Evolutionary conservation across 2,797 vertebrate species (phyloP).

Genomic region (Onychomys arenicola): DNA sequence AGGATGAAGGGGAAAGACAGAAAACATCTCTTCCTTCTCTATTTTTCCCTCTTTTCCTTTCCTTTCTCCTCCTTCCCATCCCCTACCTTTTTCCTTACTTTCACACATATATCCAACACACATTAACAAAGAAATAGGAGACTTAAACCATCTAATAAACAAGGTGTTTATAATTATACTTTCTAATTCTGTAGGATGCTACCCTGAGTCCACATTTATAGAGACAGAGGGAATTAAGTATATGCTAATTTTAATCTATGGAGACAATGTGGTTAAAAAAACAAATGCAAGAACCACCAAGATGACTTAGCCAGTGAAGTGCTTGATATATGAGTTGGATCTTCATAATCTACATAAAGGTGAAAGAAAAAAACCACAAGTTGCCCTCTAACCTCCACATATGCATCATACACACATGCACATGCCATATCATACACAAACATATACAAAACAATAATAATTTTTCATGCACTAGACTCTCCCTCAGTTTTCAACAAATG

Average conservation of each 20-base stretch:
- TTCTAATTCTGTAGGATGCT: constrained; percentile 37
- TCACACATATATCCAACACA: neutral
- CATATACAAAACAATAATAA: neutral
- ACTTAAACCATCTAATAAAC: neutral
- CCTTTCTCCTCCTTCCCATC: neutral
- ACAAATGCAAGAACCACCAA: neutral
- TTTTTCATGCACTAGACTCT: neutral
- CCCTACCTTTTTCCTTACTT: neutral
- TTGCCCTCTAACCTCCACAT: neutral
- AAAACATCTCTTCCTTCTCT: neutral
- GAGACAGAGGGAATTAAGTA: neutral
- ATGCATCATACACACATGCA: neutral
- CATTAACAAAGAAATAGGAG: neutral
- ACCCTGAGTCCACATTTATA: neutral
- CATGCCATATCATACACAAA: neutral
- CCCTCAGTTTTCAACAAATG: constrained; percentile 30
- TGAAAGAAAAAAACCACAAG: neutral
- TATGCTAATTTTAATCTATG: constrained; percentile 28
- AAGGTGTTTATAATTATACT: neutral
- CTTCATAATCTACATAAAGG: neutral
- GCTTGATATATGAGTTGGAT: neutral
- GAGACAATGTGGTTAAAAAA: neutral
- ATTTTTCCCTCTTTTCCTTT: too few species aligned
- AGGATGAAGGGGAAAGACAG: neutral
- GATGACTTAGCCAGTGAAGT: neutral